phyloP scores from a whole-genome alignment of 2,113 vertebrate genomes.

The Dicrurus megarhynchus region DNA sequence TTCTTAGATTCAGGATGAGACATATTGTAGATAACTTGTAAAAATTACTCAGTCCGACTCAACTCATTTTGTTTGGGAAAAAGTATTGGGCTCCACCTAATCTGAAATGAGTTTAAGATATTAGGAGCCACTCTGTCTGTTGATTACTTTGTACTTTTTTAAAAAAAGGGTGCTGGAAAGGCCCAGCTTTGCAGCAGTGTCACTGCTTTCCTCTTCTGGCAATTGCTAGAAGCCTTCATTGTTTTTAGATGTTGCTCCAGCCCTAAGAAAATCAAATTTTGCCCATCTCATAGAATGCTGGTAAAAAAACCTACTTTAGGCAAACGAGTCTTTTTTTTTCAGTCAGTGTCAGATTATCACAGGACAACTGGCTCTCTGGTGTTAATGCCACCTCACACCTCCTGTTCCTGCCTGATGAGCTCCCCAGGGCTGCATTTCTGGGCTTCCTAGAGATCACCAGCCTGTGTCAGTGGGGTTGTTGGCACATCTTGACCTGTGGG shows the following conservation, averaged over 20 bases:
- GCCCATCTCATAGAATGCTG: background rate
- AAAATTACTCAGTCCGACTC: background rate
- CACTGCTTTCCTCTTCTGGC: background rate
- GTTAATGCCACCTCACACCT: background rate
- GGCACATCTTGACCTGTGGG: accelerated
- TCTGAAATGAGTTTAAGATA: background rate
- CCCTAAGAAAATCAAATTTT: background rate
- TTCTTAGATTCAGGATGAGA: background rate
- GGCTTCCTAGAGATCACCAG: background rate
- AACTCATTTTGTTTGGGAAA: background rate
- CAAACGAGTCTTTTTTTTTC: background rate
- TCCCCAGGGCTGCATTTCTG: background rate
- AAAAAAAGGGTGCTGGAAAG: background rate
- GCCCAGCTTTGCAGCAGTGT: background rate
- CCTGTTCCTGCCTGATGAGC: background rate
- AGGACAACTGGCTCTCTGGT: background rate
- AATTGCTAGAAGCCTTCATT: background rate
- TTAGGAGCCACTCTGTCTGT: background rate
- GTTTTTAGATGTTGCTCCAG: background rate
- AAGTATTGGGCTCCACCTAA: background rate
- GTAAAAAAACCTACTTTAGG: background rate
- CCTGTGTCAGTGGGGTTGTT: background rate
- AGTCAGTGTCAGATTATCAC: background rate
- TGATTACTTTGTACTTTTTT: background rate
- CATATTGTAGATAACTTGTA: accelerated